phyloP scores from a whole-genome alignment of 2,113 vertebrate species.

The Xiphophorus hellerii region DNA sequence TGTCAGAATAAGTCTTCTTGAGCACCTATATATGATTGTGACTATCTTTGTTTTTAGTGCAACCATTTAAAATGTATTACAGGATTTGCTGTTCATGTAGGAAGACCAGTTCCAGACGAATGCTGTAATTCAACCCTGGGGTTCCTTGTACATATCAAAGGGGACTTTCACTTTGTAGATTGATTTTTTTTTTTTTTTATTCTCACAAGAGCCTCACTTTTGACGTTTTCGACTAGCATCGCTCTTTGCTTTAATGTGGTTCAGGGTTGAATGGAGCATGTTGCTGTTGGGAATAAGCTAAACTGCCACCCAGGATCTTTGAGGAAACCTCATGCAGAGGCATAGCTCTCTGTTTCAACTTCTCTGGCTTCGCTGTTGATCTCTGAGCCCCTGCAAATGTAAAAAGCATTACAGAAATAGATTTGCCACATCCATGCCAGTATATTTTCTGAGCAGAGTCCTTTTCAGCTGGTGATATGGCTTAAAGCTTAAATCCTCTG shows the following conservation, averaged over 20 bases:
- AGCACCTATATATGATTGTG: constrained; percentile 6
- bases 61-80: constrained; percentile 3
- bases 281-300: constrained; percentile 33
- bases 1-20: constrained; percentile 6
- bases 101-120: constrained; percentile 14
- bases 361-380: constrained; percentile 55
- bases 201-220: constrained; percentile 58
- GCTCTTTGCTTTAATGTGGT: constrained; percentile 32
- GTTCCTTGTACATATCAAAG: constrained; percentile 54
- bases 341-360: constrained; percentile 45
- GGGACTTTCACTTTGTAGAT: constrained; percentile 55
- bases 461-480: constrained; percentile 60
- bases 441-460: constrained; percentile 55
- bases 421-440: constrained; percentile 57
- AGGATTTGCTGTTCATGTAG: constrained; percentile 14
- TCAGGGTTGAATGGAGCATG: constrained; percentile 50
- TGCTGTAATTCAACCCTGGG: constrained; percentile 30
- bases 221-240: constrained; percentile 27
- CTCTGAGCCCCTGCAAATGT: constrained; percentile 48
- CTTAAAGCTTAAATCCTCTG: constrained; percentile 63
- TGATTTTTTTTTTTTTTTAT: background rate
- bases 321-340: constrained; percentile 46
- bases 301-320: constrained; percentile 43
- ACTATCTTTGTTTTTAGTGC: background rate
- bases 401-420: constrained; percentile 50